Evolutionary conservation across 1,140 invertebrate genomes (phyloP).

Genomic region (Aphelenchoides avenae): DNA sequence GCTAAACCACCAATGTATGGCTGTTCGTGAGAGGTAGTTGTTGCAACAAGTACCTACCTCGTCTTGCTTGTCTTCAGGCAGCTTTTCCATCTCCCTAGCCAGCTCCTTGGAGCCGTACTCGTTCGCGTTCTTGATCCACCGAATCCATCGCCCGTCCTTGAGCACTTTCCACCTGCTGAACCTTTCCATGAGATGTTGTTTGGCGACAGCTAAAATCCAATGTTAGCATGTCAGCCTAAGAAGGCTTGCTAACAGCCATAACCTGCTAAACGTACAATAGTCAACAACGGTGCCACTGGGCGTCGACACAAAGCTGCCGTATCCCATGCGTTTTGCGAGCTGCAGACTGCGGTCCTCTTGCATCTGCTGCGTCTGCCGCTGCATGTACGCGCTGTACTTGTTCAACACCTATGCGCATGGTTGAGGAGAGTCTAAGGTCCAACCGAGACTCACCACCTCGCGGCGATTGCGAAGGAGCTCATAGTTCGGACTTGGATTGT

Average conservation of each 20-base stretch:
- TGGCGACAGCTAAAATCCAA: conserved; percentile 15
- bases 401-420: too few species aligned
- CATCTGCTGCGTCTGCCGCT: too few species aligned
- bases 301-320: conserved; percentile 28
- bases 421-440: too few species aligned
- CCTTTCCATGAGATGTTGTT: conserved; percentile 15
- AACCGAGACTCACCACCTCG: too few species aligned
- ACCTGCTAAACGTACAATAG: conserved; percentile 19
- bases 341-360: not conserved
- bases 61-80: conserved; percentile 19
- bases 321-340: conserved; percentile 15
- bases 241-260: conserved; percentile 12
- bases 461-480: too few species aligned
- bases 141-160: conserved; percentile 25
- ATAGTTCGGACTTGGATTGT: too few species aligned
- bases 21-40: too few species aligned
- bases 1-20: too few species aligned
- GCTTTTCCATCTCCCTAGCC: conserved; percentile 15
- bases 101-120: conserved; percentile 38
- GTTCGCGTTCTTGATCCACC: conserved; percentile 31
- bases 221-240: conserved; percentile 7
- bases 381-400: too few species aligned
- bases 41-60: too few species aligned
- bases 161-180: conserved; percentile 35
- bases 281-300: not conserved